Percentiles rank a stretch among this genome's conserved stretches.
phyloP scores from a whole-genome alignment of 2,113 vertebrate genomes.

The Phrynosoma platyrhinos region DNA sequence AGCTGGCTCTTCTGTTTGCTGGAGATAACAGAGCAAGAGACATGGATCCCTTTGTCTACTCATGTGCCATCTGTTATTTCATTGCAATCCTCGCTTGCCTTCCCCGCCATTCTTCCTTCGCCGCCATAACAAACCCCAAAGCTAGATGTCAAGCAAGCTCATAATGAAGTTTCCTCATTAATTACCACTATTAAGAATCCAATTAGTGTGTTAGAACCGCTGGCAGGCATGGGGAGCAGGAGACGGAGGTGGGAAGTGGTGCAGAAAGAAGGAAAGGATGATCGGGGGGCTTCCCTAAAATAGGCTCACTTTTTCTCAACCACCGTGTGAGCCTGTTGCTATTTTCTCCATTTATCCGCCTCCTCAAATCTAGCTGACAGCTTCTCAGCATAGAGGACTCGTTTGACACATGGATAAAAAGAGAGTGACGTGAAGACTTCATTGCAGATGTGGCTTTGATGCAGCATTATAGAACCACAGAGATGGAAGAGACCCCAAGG shows the following conservation, averaged over 20 bases:
- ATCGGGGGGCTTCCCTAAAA: fast-evolving
- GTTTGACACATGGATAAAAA: neutral
- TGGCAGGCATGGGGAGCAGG: neutral
- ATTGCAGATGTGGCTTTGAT: too few relatives aligned
- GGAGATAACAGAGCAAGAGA: too few relatives aligned
- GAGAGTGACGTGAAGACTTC: too few relatives aligned
- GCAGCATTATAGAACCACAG: too few relatives aligned
- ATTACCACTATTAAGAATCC: constrained; percentile 43
- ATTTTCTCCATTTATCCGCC: too few relatives aligned
- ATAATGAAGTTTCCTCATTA: constrained; percentile 37
- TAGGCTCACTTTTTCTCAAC: neutral
- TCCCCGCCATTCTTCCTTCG: neutral
- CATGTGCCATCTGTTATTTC: too few relatives aligned
- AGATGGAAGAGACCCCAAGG: too few relatives aligned
- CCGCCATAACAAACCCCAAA: neutral
- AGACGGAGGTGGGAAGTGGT: neutral
- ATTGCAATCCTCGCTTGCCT: too few relatives aligned
- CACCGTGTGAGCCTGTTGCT: neutral
- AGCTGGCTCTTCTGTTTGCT: too few relatives aligned
- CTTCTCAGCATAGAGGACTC: neutral
- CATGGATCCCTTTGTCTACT: too few relatives aligned
- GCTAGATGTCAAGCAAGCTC: constrained; percentile 1
- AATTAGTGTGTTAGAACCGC: constrained; percentile 9
- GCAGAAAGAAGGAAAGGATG: neutral
- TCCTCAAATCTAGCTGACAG: fast-evolving